These are phyloP conservation scores for Dendrolimus pini DNA, from an alignment of 2,888 invertebrate genomes.

Conservation along the genomic window DNA sequence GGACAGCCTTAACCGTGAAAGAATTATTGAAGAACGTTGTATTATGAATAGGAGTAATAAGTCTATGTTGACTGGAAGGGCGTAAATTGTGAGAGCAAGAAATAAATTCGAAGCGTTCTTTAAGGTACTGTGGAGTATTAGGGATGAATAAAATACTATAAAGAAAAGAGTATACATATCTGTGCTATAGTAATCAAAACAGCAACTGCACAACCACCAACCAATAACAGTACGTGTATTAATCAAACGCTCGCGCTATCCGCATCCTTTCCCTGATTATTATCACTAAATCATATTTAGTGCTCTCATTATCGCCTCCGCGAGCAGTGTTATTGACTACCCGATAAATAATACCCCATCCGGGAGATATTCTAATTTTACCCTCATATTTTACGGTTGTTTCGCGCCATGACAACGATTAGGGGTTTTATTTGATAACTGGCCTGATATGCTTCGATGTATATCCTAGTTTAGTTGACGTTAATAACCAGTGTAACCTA, in stretches of 20 bases:
- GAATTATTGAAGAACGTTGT: too few species aligned
- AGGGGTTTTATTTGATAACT: conserved; percentile 9
- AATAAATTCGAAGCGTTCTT: too few species aligned
- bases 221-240: conserved; percentile 23
- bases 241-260: conserved; percentile 18
- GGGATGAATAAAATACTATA: too few species aligned
- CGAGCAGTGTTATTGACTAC: conserved; percentile 22
- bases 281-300: conserved; percentile 30
- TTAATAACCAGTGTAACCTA: too few species aligned
- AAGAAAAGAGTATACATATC: too few species aligned
- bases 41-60: too few species aligned
- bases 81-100: too few species aligned
- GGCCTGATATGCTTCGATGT: conserved; percentile 7
- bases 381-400: conserved; percentile 11
- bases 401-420: conserved; percentile 11
- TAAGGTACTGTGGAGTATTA: too few species aligned
- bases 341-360: conserved; percentile 17
- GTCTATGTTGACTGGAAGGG: too few species aligned
- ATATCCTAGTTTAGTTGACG: too few species aligned
- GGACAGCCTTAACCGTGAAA: too few species aligned
- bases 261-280: conserved; percentile 21
- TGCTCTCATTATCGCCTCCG: conserved; percentile 21
- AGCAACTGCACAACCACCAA: background rate
- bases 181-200: background rate
- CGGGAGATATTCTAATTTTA: conserved; percentile 18